Base-by-base conservation (phyloP, 2,888 invertebrate genomes). In the Cataglyphis livida region DNA sequence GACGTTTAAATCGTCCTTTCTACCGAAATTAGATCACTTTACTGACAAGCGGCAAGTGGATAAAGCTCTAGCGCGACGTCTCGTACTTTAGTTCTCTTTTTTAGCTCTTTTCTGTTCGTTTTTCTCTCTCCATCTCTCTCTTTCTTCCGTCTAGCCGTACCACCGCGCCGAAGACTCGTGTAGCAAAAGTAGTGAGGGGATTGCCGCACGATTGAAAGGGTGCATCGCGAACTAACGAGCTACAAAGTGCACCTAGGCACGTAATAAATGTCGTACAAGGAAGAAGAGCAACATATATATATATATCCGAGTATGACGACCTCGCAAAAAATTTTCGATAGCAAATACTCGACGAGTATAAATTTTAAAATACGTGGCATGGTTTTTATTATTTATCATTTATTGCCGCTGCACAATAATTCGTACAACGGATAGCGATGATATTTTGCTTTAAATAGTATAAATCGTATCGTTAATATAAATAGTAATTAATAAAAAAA, bases 181-280 rank as follows among this genome's bases (percentile, higher is more conserved):
- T 68, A 41, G 51, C 51, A 76, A 59, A 70, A 76, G 59, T 65
- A 12, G 38, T 25, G 48, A 9, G 38, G 48, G 35, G 18, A 57
- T 78, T 54, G 65, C 54, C 54, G 78, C 68, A 10, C 76, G 25
- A 54, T 74, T 83, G 82, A 85, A 87, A 88, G 75, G 76, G 54
- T 65, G 87, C 87, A 85, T 85, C 83, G 82, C 38, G 28, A 25
- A 62, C 83, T 88, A 88, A 88, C 88, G 85, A 88, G 85, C 75
- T 78, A 76, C 84, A 88, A 88, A 88, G 88, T 88, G 85, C 81
- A 86, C 35, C 65, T 74, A 70, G 82, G 65, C 76, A 84, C 66
- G 86, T 85, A 84, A 83, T 88, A 87, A 88, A 88, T 76, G 78
- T 86, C 82, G 73, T n/a, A 18, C 41, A 35, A 73, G 79, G 54